These are phyloP conservation scores for Drepana arcuata DNA, from an alignment of 1,140 invertebrate genomes.

Conservation along the genomic window DNA sequence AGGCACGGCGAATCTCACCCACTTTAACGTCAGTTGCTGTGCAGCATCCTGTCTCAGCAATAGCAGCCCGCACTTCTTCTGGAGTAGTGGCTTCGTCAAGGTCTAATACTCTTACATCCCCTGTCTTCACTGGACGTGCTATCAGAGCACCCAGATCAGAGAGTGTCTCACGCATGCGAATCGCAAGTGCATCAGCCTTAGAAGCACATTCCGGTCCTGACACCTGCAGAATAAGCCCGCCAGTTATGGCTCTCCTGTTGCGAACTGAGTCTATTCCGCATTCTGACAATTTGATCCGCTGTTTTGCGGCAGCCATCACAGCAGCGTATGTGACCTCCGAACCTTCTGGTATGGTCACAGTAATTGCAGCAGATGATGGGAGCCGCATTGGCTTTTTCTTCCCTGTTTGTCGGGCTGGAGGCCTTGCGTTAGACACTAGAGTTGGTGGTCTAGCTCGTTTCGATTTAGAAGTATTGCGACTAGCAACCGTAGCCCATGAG, in stretches of 20 bases:
- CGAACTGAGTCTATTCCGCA: slow-evolving; percentile 3
- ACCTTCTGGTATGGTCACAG: slow-evolving; percentile 5
- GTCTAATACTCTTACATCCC: slow-evolving; percentile 10
- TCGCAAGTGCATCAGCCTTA: slow-evolving; percentile 12
- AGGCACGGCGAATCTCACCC: neutral
- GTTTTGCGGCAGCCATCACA: slow-evolving; percentile 11
- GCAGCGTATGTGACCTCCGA: slow-evolving; percentile 2
- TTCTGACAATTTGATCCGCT: slow-evolving; percentile 5
- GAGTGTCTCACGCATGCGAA: slow-evolving; percentile 1
- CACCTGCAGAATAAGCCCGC: slow-evolving; percentile 6
- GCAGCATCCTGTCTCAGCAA: neutral
- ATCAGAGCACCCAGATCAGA: slow-evolving; percentile 2
- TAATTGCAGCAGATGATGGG: slow-evolving; percentile 7
- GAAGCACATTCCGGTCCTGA: slow-evolving; percentile 1
- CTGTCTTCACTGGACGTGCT: slow-evolving; percentile 10
- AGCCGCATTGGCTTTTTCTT: neutral
- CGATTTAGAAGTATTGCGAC: too few species aligned
- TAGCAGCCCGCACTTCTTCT: neutral
- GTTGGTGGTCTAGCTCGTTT: too few species aligned
- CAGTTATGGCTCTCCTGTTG: slow-evolving; percentile 2
- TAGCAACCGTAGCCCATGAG: too few species aligned
- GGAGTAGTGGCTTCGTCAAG: slow-evolving; percentile 12
- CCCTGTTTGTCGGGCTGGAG: too few species aligned
- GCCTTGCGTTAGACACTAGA: too few species aligned
- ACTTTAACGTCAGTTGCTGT: neutral